phyloP scores from a whole-genome alignment of 30 jellyfish, hydroid and myxozoan species.

The Aurelia aurita region DNA sequence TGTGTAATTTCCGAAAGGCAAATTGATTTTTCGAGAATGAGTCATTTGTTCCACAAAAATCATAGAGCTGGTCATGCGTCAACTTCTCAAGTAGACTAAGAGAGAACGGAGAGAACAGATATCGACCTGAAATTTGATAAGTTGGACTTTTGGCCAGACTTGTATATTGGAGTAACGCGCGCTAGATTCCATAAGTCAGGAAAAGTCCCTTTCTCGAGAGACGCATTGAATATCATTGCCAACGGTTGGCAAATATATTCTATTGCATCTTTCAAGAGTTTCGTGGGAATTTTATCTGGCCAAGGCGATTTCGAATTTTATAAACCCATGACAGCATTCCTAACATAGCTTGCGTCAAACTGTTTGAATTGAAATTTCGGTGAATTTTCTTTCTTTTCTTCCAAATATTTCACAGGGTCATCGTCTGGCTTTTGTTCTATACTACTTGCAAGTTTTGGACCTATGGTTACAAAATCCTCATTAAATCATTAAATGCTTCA shows the following conservation, averaged over 20 bases:
- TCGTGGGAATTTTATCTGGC: constrained; percentile 43
- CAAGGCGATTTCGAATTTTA: constrained; percentile 23
- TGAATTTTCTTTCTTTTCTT: constrained; percentile 7
- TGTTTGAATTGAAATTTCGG: constrained; percentile 24
- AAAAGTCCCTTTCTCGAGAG: constrained; percentile 4
- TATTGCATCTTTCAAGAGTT: constrained; percentile 24
- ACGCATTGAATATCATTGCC: constrained; percentile 6
- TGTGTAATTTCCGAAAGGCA: no score
- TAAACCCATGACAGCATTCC: constrained; percentile 15
- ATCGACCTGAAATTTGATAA: no score
- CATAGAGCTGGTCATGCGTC: constrained; percentile 63
- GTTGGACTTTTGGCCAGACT: constrained; percentile 17
- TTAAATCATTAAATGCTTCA: no score
- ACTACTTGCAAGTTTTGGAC: constrained; percentile 49
- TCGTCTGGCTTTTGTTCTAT: constrained; percentile 33
- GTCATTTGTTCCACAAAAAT: no score
- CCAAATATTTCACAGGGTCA: constrained; percentile 40
- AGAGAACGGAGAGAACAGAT: constrained; percentile 56
- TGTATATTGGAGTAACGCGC: constrained; percentile 14
- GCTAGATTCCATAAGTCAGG: constrained; percentile 24
- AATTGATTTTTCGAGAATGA: no score
- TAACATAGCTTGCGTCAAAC: constrained; percentile 11
- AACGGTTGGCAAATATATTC: constrained; percentile 16
- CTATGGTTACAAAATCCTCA: no score
- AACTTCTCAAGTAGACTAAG: constrained; percentile 44